Evolutionary conservation across 2,888 invertebrate genomes (phyloP), one percentile per base, ranked within the genome.

Genomic region (Hemaris fuciformis): DNA sequence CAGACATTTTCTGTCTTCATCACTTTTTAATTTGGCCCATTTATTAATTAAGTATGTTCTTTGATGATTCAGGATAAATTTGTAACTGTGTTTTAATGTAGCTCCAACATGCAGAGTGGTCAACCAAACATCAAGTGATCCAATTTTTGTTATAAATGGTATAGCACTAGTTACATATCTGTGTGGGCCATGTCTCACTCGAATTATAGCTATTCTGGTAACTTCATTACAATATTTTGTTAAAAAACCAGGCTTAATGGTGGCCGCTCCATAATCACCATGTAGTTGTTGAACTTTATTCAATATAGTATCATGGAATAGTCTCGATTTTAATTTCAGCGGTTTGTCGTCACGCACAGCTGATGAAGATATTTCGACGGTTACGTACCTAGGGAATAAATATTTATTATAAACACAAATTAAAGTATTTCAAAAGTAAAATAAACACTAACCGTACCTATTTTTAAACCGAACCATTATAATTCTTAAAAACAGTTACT

Each of bases 181-280:
- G 76, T 97, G 96, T 2, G 97, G 96, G 0, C 96, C 96, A 80
- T 96, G 97, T 59, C 96, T 89, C 18, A 93, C 93, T 74, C 96
- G 93, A 58, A 97, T 91, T 34, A 97, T 93, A 0, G 96, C 96
- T 71, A 97, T 95, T 87, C 94, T 94, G 0, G 97, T 97, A 63
- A 94, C 93, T 69, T 94, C 93, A 85, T 97, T 97, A 77, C 96
- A 96, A 86, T 97, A 97, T 89, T 96, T 97, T 23, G 95, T 95
- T 78, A 93, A 88, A 74, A 97, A 95, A 23, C 96, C 97, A 62
- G 94, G 89, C 75, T 94, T 94, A 6, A 96, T 93, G 1, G 96
- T 92, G 7, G 96, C 96, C 34, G 93, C 85, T 8, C 97, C 97
- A 80, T 95, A 96, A 76, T 96, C 96, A 0, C 97, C 97, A 82